Evolutionary conservation across 2,113 vertebrate genomes (phyloP).

Genomic region (Hydrochoerus hydrochaeris): DNA sequence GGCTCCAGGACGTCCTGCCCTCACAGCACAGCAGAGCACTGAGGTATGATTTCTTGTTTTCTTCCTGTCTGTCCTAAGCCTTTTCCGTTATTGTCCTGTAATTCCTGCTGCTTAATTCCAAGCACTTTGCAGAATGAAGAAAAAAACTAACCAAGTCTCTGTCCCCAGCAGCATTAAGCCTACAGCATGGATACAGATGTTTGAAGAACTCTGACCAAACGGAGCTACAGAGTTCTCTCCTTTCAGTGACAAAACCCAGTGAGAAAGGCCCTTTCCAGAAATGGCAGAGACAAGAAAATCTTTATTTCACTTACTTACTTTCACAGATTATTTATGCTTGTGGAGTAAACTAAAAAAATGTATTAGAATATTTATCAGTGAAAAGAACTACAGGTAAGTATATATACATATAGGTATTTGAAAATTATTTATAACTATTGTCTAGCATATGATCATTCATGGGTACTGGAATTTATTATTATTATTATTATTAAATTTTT

Average conservation of each 20-base stretch:
- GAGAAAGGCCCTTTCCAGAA: not conserved
- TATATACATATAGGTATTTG: not conserved
- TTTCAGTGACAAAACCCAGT: not conserved
- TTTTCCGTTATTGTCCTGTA: not conserved
- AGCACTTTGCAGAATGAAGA: not conserved
- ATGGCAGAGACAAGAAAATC: not conserved
- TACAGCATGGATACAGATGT: not conserved
- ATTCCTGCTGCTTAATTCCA: not conserved
- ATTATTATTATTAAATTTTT: not conserved
- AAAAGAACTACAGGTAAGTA: not conserved
- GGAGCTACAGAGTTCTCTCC: not conserved
- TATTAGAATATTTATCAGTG: not conserved
- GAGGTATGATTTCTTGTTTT: not conserved
- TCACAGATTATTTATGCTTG: not conserved
- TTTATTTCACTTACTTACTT: not conserved
- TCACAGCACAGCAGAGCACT: not conserved
- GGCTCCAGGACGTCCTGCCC: not conserved
- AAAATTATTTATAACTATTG: not conserved
- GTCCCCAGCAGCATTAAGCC: not conserved
- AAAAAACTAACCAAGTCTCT: not conserved
- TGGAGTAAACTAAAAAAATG: not conserved
- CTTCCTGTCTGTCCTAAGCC: not conserved
- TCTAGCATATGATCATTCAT: not conserved
- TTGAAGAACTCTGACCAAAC: not conserved
- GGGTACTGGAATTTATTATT: not conserved